Evolutionary conservation across 2,888 invertebrate species (phyloP).

Genomic region (Coleophora flavipennella): DNA sequence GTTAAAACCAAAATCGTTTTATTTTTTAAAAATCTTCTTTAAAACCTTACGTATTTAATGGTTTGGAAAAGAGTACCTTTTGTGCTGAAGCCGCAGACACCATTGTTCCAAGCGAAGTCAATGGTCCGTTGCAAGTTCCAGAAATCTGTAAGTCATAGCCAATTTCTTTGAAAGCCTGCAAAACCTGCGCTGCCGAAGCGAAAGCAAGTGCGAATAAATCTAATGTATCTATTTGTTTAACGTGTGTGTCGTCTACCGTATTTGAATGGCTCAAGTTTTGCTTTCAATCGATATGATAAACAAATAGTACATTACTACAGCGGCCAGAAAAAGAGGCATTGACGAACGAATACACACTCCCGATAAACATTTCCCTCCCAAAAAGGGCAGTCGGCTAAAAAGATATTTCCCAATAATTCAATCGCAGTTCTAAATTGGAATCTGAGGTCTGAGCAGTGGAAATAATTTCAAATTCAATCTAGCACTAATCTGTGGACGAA

Average conservation of each 20-base stretch:
- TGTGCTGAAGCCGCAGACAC: constrained; percentile 21
- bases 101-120: constrained; percentile 32
- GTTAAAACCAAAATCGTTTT: not conserved
- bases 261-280: not conserved
- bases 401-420: not conserved
- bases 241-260: not conserved
- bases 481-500: constrained; percentile 33
- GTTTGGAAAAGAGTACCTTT: constrained; percentile 16
- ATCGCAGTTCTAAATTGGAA: constrained; percentile 5
- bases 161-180: constrained; percentile 29
- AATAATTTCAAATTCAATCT: constrained; percentile 43
- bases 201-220: constrained; percentile 6
- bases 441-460: constrained; percentile 11
- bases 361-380: too few relatives aligned
- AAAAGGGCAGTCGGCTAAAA: too few relatives aligned
- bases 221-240: constrained; percentile 5
- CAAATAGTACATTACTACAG: too few relatives aligned
- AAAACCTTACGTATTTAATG: constrained; percentile 9
- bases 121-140: constrained; percentile 33
- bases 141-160: constrained; percentile 32
- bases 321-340: too few relatives aligned
- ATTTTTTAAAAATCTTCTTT: too few relatives aligned
- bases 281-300: too few relatives aligned
- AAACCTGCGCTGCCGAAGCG: constrained; percentile 9
- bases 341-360: too few relatives aligned